These are phyloP conservation scores for Vireo altiloquus DNA, from an alignment of 2,113 vertebrate genomes.

Conservation along the genomic window DNA sequence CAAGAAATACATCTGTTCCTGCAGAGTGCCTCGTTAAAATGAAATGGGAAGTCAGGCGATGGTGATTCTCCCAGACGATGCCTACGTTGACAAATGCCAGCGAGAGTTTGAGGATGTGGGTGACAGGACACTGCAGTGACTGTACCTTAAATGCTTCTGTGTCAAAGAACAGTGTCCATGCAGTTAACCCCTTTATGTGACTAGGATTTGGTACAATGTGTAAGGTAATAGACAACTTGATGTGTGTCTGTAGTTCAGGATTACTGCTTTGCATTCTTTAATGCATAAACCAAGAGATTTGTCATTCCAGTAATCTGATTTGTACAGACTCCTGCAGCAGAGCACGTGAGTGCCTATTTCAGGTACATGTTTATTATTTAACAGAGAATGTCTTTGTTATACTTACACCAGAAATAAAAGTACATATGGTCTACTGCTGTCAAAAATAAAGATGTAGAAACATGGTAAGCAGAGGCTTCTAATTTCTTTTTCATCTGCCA, in stretches of 20 bases:
- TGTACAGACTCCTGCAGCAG: neutral
- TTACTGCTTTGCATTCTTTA: neutral
- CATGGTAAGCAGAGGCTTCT: neutral
- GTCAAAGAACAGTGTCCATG: neutral
- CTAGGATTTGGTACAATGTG: neutral
- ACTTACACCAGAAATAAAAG: neutral
- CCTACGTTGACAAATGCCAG: neutral
- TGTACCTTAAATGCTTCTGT: neutral
- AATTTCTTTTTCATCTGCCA: neutral
- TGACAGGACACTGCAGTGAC: neutral
- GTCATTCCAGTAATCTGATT: neutral
- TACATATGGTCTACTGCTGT: neutral
- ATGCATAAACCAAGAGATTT: neutral
- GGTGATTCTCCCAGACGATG: neutral
- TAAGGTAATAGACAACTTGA: neutral
- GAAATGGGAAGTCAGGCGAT: neutral
- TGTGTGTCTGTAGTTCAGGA: neutral
- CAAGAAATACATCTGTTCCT: conserved; percentile 7
- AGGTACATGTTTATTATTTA: neutral
- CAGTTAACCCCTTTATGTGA: neutral
- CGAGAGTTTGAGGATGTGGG: neutral
- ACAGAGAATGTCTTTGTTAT: neutral
- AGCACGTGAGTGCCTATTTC: neutral
- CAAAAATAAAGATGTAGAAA: neutral
- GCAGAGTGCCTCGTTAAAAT: neutral